Conservation (phyloP, 2,113 vertebrate species). For the Serinus canaria region DNA sequence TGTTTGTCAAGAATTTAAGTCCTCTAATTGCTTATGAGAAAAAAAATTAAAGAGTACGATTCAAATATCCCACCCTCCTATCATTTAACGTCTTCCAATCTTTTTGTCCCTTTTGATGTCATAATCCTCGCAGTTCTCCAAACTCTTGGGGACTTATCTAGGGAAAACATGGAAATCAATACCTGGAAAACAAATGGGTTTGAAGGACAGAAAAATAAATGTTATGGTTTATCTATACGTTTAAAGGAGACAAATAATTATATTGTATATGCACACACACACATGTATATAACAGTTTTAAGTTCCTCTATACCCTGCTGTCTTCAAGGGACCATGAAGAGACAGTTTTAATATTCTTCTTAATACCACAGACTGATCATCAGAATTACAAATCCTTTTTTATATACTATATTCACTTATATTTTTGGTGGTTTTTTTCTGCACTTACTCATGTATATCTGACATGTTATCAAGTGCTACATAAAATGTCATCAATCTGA, state of each 20-base stretch:
- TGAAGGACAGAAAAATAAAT: not conserved
- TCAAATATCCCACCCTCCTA: not conserved
- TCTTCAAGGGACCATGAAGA: not conserved
- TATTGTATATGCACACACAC: not conserved
- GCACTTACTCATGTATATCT: not conserved
- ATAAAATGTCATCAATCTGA: not conserved
- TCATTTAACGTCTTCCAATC: not conserved
- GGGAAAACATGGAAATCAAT: not conserved
- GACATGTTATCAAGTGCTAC: not conserved
- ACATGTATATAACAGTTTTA: not conserved
- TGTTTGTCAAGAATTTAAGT: constrained; percentile 6
- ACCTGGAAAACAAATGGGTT: not conserved
- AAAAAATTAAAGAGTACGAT: not conserved
- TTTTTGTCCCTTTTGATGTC: constrained; percentile 8
- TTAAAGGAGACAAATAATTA: not conserved
- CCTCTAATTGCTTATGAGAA: not conserved
- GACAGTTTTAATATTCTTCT: not conserved
- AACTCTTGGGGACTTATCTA: not conserved
- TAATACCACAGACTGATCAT: not conserved
- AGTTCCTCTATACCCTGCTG: not conserved
- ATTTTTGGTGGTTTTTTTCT: fast-evolving
- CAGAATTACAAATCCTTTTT: not conserved
- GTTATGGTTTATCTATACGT: not conserved
- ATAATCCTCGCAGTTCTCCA: not conserved
- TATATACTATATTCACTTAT: not conserved